Percentiles rank a stretch among this genome's conserved stretches.
Conservation (phyloP, 2,888 invertebrate genomes). For the Acleris cristana region DNA sequence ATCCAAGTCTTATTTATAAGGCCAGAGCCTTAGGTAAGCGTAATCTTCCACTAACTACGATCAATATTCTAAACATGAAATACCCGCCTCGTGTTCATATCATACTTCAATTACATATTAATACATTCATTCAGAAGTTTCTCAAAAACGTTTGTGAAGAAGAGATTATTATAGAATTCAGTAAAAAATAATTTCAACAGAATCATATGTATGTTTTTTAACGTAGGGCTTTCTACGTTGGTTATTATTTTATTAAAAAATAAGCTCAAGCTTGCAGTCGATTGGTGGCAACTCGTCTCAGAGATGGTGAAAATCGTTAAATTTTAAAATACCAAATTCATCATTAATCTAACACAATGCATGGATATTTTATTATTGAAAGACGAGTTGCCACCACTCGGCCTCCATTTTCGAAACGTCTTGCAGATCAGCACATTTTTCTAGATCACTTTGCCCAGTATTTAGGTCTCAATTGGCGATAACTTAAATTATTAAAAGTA, state of each 20-base stretch:
- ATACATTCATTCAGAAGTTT: conserved; percentile 33
- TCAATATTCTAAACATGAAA: conserved; percentile 54
- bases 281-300: not conserved
- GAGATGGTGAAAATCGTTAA: not conserved
- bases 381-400: too few relatives aligned
- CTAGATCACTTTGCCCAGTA: conserved; percentile 11
- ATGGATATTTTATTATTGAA: too few relatives aligned
- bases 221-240: too few relatives aligned
- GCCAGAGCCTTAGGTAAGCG: conserved; percentile 73
- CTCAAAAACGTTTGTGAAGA: not conserved
- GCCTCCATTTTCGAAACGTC: too few relatives aligned
- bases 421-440: not conserved
- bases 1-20: conserved; percentile 77
- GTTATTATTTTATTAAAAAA: too few relatives aligned
- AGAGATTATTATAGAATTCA: not conserved
- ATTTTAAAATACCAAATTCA: too few relatives aligned
- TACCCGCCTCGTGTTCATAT: conserved; percentile 49
- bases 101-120: conserved; percentile 39
- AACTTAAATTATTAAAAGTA: not conserved
- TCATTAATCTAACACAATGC: too few relatives aligned
- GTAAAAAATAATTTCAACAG: not conserved
- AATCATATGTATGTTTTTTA: too few relatives aligned
- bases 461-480: conserved; percentile 23
- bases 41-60: conserved; percentile 78
- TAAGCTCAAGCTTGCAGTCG: not conserved